Evolutionary conservation across 1,140 invertebrate genomes (phyloP), one percentile per base, ranked within the genome.

Genomic region (Lucilia sericata): DNA sequence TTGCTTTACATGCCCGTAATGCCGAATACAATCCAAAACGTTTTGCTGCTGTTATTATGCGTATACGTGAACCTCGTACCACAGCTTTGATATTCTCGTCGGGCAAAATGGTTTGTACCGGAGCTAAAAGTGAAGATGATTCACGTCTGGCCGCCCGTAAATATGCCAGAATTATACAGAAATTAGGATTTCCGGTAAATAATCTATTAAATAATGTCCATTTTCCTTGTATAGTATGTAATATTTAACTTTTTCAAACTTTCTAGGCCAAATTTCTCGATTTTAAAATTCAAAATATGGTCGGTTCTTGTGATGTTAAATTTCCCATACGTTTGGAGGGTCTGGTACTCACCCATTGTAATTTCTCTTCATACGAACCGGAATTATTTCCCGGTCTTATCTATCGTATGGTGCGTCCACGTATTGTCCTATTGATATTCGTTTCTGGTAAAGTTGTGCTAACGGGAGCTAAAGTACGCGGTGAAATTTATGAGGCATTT

Each of bases 281-380:
- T 90, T 99, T 99, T 91, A 99, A 99, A 94, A 99, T 99, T 86
- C 99, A 99, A 93, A 99, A 99, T 91, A 99, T 99, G 98, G 99
- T 99, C 70, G 99, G 98, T 13, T 99, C 97, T 89, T 99, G 98
- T 93, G 99, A 99, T 93, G 98, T 99, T 0, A 99, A 99, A 91
- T 99, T 99, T 92, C 98, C 98, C 7, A 99, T 99, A 86, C 94
- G 98, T 88, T 92, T 99, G 75, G 99, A 99, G 94, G 98, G 98
- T 82, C 93, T 99, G 76, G 98, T 99, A 76, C 93, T 99, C 21
- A 99, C 97, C 14, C 99, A 99, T 92, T 96, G 96, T 88, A 98
- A 99, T 92, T 99, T 99, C 92, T 98, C 97, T 91, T 98, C 97
- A 87, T 97, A 97, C 91, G 96, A 97, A 92, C 96, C 96, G 13